Base-by-base conservation (phyloP, 2,888 invertebrate species). In the Aelia acuminata region DNA sequence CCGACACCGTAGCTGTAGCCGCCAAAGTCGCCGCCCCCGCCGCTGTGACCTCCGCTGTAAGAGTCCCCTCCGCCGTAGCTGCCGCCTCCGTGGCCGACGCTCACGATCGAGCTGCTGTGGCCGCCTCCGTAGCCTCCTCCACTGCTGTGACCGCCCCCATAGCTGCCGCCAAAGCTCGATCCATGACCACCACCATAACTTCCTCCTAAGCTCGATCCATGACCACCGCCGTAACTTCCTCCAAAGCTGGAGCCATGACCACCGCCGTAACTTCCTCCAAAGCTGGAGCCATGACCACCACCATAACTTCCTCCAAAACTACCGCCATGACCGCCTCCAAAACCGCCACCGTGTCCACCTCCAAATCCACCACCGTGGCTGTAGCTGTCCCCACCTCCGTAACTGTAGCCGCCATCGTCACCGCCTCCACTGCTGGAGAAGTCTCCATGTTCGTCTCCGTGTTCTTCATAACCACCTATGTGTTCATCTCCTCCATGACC, bases 281-380 rank as follows among this genome's bases (percentile, higher is more conserved):
- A 49, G 48, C 70, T 53, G 11, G 57, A 43, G 15, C 89, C 88
- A 22, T 75, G 43, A 13, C 53, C 88, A 39, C 53, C 8, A 2
- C 89, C 87, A 57, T 84, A 50, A 18, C 87, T 84, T 10, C 89
- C 88, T 1, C 89, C 88, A 20, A 47, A 57, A 43, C 89, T 87
- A 0, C 88, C 85, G 50, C 89, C 89, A 80, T 70, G 48, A 13
- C 88, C 88, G 2, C 85, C 70, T 26, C 89, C 88, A 22, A 47
- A 57, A 1, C 88, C 84, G 53, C 70, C 35, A 7, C 89, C 87
- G 26, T 84, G 57, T 35, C 84, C 88, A 48, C 89, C 90, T n/a
- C 89, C 89, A 15, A 47, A 39, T n/a, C 88, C 87, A n/a, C 88
- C 87, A 1, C 88, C 89, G 1, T 43, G 57, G 1, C 89, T 80